These are phyloP conservation scores for Sinosuthora webbiana DNA, from an alignment of 2,113 vertebrate genomes.

Conservation along the genomic window DNA sequence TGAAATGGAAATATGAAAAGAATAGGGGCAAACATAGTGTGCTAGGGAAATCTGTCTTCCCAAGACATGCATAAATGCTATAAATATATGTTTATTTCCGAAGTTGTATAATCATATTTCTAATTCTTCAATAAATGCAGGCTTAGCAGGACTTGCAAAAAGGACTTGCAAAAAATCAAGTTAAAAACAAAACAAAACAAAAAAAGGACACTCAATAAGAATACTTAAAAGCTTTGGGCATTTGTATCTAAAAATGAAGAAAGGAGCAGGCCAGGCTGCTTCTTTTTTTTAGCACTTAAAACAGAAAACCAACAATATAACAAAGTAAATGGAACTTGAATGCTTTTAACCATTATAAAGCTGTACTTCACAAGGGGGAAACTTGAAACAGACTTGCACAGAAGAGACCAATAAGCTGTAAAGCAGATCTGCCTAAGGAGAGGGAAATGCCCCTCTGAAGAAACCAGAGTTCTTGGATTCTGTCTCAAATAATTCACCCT, in stretches of 20 bases:
- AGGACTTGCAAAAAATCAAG: background rate
- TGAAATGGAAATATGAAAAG: background rate
- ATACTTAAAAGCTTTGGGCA: background rate
- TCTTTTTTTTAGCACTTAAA: background rate
- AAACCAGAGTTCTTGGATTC: background rate
- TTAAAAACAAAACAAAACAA: background rate
- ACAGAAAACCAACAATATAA: background rate
- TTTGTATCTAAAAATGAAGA: background rate
- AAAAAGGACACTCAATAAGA: background rate
- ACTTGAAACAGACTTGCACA: background rate
- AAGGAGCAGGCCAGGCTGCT: background rate
- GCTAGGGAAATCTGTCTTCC: background rate
- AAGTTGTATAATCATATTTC: background rate
- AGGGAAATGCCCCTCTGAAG: background rate
- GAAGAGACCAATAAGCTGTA: background rate
- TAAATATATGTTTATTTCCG: background rate
- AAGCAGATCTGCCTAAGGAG: background rate
- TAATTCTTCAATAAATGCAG: background rate
- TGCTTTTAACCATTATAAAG: background rate
- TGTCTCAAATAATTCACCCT: background rate
- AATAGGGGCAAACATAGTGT: rapidly evolving
- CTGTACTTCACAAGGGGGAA: background rate
- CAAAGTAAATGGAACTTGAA: background rate
- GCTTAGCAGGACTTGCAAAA: background rate
- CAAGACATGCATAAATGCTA: background rate